Percentiles rank a stretch among this genome's conserved stretches.
These are phyloP conservation scores for Halcyon smyrnensis DNA, from an alignment of 2,797 vertebrate species.

Conservation along the genomic window DNA sequence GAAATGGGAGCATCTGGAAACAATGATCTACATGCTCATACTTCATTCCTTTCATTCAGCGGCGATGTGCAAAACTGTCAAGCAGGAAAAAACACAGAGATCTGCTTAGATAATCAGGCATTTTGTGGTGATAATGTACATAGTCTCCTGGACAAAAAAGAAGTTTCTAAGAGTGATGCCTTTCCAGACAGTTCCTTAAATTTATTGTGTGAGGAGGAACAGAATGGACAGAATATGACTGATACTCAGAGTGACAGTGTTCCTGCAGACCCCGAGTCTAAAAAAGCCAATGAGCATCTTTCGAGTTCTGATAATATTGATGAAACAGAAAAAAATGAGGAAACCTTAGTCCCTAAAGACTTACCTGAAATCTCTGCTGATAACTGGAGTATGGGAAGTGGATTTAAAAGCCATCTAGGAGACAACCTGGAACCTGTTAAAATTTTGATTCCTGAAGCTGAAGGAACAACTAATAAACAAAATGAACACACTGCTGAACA, in stretches of 20 bases:
- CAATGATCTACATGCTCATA: conserved; percentile 39
- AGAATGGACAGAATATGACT: conserved; percentile 67
- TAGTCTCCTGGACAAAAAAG: conserved; percentile 21
- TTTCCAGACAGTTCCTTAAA: conserved; percentile 38
- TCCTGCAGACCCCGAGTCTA: not conserved
- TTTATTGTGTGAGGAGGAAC: conserved; percentile 76
- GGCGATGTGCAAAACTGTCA: conserved; percentile 51
- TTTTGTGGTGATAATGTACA: conserved; percentile 32
- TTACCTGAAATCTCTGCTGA: conserved; percentile 79
- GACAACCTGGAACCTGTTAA: conserved; percentile 85
- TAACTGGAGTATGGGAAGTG: conserved; percentile 88
- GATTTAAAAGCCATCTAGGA: conserved; percentile 78
- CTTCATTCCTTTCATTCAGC: conserved; percentile 59
- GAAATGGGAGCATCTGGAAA: conserved; percentile 64
- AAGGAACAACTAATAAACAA: not conserved
- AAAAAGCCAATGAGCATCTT: not conserved
- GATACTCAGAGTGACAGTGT: conserved; percentile 54
- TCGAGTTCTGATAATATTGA: not conserved
- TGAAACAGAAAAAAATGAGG: not conserved
- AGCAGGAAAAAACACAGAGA: conserved; percentile 55
- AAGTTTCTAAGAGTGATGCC: conserved; percentile 27
- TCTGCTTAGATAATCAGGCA: conserved; percentile 68
- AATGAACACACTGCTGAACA: not conserved
- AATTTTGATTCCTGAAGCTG: conserved; percentile 76
- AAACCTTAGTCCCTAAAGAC: not conserved